Percentiles rank a stretch among this genome's conserved stretches.
Conservation (phyloP, 2,113 vertebrate species). For the Laticauda colubrina region DNA sequence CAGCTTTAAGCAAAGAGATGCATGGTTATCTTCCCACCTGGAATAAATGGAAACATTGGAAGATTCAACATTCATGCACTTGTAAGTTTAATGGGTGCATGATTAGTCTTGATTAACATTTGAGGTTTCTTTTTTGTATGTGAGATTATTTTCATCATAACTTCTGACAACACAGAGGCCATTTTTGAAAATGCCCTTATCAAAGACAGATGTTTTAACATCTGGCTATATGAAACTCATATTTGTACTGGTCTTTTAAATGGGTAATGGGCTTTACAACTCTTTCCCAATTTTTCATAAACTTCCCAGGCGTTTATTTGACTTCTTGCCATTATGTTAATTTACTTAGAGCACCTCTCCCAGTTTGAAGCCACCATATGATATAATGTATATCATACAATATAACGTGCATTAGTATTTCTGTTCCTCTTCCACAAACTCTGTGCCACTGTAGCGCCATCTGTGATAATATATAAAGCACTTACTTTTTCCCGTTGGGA, state of each 20-base stretch:
- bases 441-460: neutral
- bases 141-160: neutral
- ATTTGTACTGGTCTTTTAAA: neutral
- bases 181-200: neutral
- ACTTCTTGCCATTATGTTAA: neutral
- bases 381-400: neutral
- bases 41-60: neutral
- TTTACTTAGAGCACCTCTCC: neutral
- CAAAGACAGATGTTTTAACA: neutral
- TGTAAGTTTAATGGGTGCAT: neutral
- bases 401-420: neutral
- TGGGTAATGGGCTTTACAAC: neutral
- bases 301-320: neutral
- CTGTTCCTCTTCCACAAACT: neutral
- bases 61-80: neutral
- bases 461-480: neutral
- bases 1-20: neutral
- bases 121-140: neutral
- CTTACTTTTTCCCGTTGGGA: neutral
- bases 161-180: neutral
- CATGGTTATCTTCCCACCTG: neutral
- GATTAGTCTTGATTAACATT: neutral
- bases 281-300: neutral
- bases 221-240: neutral
- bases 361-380: neutral